Percentiles rank a stretch among this genome's conserved stretches.
Conservation (phyloP, 2,888 invertebrate genomes). For the Germaria angustata region DNA sequence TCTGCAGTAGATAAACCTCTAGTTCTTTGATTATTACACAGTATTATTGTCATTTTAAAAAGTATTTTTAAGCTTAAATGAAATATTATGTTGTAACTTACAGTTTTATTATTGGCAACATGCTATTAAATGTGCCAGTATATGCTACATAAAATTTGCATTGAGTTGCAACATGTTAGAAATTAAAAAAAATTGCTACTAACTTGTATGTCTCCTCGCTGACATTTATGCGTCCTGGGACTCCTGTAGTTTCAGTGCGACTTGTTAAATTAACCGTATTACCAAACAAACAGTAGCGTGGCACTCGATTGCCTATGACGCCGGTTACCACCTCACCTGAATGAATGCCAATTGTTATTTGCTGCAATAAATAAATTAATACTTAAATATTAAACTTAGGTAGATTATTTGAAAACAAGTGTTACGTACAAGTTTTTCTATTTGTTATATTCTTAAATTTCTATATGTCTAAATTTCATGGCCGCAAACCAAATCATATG, state of each 20-base stretch:
- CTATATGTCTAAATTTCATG: too few relatives aligned
- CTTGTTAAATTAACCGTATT: slow-evolving; percentile 97
- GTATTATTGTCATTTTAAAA: slow-evolving; percentile 18
- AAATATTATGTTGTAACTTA: too few relatives aligned
- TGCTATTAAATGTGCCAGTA: too few relatives aligned
- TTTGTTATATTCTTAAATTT: too few relatives aligned
- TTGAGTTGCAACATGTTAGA: too few relatives aligned
- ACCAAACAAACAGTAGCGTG: slow-evolving; percentile 94
- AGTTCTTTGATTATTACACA: slow-evolving; percentile 53
- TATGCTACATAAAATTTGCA: too few relatives aligned
- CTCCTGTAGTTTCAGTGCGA: slow-evolving; percentile 95
- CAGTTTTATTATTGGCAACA: too few relatives aligned
- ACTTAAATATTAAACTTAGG: not conserved
- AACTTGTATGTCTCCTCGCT: slow-evolving; percentile 95
- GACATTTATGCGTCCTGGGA: slow-evolving; percentile 93
- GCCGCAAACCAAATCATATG: too few relatives aligned
- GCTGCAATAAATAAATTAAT: slow-evolving; percentile 81
- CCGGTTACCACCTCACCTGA: slow-evolving; percentile 97
- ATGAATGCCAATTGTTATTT: slow-evolving; percentile 96
- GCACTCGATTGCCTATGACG: slow-evolving; percentile 96
- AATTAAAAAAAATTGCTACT: not conserved
- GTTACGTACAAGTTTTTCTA: too few relatives aligned
- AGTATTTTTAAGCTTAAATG: slow-evolving; percentile 26
- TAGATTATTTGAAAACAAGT: too few relatives aligned
- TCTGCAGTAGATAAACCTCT: slow-evolving; percentile 45